Evolutionary conservation across 2,888 invertebrate genomes (phyloP).

Genomic region (Chymomyza amoena): DNA sequence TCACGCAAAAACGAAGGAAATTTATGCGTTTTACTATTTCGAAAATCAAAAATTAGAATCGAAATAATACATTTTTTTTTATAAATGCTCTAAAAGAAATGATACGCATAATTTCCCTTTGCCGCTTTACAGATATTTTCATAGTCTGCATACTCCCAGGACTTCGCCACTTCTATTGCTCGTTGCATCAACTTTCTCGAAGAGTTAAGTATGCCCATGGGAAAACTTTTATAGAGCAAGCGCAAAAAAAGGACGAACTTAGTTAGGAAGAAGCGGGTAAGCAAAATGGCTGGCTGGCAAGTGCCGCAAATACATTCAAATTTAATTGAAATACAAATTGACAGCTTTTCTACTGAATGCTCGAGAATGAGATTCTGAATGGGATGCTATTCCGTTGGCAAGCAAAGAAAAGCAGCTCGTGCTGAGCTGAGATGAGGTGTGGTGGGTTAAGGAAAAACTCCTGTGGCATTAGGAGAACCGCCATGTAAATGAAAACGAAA

Average conservation of each 20-base stretch:
- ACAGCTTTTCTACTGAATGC: constrained; percentile 42
- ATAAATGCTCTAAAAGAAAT: too few relatives aligned
- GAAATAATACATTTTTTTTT: too few relatives aligned
- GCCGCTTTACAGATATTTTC: too few relatives aligned
- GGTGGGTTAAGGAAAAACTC: neutral
- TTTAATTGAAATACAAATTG: constrained; percentile 57
- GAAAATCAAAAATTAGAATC: too few relatives aligned
- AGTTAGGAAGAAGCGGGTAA: neutral
- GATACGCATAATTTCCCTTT: too few relatives aligned
- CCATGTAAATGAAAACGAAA: neutral
- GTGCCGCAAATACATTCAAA: constrained; percentile 50
- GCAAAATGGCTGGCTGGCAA: constrained; percentile 34
- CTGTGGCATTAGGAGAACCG: neutral
- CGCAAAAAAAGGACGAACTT: neutral
- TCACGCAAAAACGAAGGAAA: too few relatives aligned
- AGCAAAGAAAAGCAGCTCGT: neutral
- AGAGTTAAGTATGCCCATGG: neutral
- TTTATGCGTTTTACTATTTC: too few relatives aligned
- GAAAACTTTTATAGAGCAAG: neutral
- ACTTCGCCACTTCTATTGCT: too few relatives aligned
- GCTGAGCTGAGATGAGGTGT: neutral
- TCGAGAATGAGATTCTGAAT: neutral
- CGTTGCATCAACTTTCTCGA: neutral
- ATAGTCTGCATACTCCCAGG: too few relatives aligned
- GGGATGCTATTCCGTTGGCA: neutral